These are phyloP conservation scores for Diarsia brunnea DNA, from an alignment of 2,888 invertebrate species.

Conservation along the genomic window DNA sequence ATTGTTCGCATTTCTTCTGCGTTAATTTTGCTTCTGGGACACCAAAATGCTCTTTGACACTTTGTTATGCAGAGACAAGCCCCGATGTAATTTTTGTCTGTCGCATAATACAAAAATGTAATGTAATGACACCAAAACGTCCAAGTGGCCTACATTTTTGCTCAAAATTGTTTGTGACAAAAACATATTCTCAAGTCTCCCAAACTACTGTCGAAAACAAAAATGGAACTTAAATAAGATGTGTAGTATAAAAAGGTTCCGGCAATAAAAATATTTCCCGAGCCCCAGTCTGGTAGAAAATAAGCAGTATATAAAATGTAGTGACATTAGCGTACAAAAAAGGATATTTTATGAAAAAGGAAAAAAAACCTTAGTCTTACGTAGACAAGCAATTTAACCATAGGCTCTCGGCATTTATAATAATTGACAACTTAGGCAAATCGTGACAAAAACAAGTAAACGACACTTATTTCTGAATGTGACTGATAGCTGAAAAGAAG, in stretches of 20 bases:
- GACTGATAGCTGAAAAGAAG: neutral
- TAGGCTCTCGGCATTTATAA: conserved; percentile 22
- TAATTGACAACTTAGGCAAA: conserved; percentile 22
- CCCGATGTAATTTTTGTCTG: conserved; percentile 16
- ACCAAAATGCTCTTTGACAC: conserved; percentile 4
- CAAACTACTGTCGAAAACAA: conserved; percentile 21
- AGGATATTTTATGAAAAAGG: conserved; percentile 15
- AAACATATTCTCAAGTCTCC: conserved; percentile 19
- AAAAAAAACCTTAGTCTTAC: conserved; percentile 5
- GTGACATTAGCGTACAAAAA: conserved; percentile 18
- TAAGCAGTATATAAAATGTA: conserved; percentile 29
- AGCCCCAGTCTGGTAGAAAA: conserved; percentile 15
- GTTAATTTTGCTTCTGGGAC: conserved; percentile 16
- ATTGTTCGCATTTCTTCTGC: conserved; percentile 34
- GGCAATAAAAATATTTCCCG: conserved; percentile 30
- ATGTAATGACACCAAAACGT: conserved; percentile 5
- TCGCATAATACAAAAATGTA: neutral
- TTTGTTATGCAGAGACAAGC: conserved; percentile 8
- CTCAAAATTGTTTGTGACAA: neutral
- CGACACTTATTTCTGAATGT: conserved; percentile 14
- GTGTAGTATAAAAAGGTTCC: conserved; percentile 22
- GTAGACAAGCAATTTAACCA: conserved; percentile 28
- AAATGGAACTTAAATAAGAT: conserved; percentile 35
- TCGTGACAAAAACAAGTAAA: conserved; percentile 30
- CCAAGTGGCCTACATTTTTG: conserved; percentile 9